Evolutionary conservation across 2,113 vertebrate genomes (phyloP).

Genomic region (Platycercus adscitus): DNA sequence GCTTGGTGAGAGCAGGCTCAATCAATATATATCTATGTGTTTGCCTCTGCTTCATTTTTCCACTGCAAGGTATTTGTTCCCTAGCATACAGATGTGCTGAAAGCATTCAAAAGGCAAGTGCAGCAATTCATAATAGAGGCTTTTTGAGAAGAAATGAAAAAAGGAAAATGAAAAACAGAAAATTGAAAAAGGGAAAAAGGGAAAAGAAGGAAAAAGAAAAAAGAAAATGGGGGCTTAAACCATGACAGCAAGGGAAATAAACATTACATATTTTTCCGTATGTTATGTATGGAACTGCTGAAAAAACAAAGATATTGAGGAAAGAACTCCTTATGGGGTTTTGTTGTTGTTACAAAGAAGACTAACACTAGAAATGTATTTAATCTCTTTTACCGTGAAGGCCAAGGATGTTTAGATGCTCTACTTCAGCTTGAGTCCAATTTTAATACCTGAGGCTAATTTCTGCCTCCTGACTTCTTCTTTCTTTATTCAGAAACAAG

Average conservation of each 20-base stretch:
- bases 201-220: background rate
- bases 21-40: background rate
- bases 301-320: background rate
- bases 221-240: background rate
- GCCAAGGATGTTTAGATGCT: background rate
- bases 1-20: background rate
- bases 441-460: background rate
- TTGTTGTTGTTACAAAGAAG: background rate
- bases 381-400: background rate
- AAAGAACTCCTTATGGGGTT: background rate
- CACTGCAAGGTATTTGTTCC: background rate
- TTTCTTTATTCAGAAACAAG: slow-evolving; percentile 9
- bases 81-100: background rate
- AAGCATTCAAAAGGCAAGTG: slow-evolving; percentile 1
- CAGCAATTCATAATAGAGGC: background rate
- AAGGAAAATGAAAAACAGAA: background rate
- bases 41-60: background rate
- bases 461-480: slow-evolving; percentile 12
- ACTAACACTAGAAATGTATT: background rate
- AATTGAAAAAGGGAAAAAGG: background rate
- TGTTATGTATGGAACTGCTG: background rate
- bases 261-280: background rate
- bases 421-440: background rate
- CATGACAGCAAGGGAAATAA: background rate
- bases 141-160: background rate